Evolutionary conservation across 2,888 invertebrate species (phyloP), one percentile per base, ranked within the genome.

Genomic region (Bembecia ichneumoniformis): DNA sequence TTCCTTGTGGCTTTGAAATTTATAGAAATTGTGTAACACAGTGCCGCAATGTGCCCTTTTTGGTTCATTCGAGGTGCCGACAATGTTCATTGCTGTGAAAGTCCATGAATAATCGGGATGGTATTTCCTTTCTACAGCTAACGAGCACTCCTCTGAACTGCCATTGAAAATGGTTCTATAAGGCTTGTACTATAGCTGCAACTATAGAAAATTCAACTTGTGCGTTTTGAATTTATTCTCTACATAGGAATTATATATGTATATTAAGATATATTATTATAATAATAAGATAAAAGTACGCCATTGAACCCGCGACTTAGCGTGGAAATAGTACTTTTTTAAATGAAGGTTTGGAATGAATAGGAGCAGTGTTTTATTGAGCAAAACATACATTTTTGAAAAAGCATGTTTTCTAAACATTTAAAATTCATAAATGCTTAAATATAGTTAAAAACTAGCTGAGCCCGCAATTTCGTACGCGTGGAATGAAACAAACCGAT

Each of bases 81-180:
- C n/a, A 9, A 28, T 9, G 17, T 14, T 11, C 44, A 15, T 46
- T 48, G 4, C 53, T 55, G 69, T 62, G 77, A 77, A 77, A 77
- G 74, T 65, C 60, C 58, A 66, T 71, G 69, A 71, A 68, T 77
- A 71, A 73, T 73, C 66, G 66, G 73, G 71, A 72, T 71, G 73
- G 63, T 57, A 69, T 68, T 67, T 64, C 71, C 65, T 63, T 58
- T 58, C 57, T 54, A 50, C 51, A 47, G 50, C 54, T 51, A 47
- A 54, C 48, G 49, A 55, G 56, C 70, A 58, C 71, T 63, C 67
- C 68, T 63, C 53, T 52, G 53, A 52, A 47, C 50, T 14, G 20
- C 45, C 28, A 44, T 46, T 44, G 50, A 52, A 51, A 54, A 52
- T 28, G 28, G 28, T 51, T 49, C 43, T 43, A 49, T 47, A 50